Base-by-base conservation (phyloP, 1,140 invertebrate species). In the Camponotus vicinus region DNA sequence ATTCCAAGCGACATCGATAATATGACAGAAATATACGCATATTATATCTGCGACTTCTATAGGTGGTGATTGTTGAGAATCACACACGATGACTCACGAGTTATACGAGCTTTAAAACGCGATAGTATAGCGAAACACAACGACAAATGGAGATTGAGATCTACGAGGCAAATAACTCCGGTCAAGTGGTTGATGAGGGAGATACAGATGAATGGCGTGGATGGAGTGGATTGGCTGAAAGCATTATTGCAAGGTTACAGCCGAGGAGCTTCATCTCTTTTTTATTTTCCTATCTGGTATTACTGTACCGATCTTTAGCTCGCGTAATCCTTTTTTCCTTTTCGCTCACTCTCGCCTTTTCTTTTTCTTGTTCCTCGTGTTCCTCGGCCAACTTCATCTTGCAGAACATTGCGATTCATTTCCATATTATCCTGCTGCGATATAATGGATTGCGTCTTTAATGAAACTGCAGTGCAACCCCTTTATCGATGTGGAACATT, bases 201-300 rank as follows among this genome's bases (percentile, higher is more conserved):
- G 45, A 86, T 52, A 71, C 32, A 37, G 42, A 63, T 75, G n/a
- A 11, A 27, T 42, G 34, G 32, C 37, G 52, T 70, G 86, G 21
- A 34, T n/a, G 32, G 52, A 86, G 37, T 86, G 34, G 61, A 90
- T 89, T 63, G 71, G 86, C 71, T 77, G 70, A 87, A 79, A 85
- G 86, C 86, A 87, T 92, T 91, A 92, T 92, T 92, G 69, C 18
- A 89, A 90, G 87, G 86, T 90, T 87, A 80, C 71, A 66, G 64
- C 67, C 21, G 57, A 42, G 64, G 37, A 2, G 57, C 27, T 27
- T 83, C 21, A 34, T 80, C 61, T 21, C 55, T 42, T n/a, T 64
- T 70, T 57, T 87, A 52, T 52, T 75, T 66, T 40, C 40, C 52
- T 42, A 55, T 55, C 32, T 11, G 69, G 32, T 49, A 49, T 61